Percentiles rank a stretch among this genome's conserved stretches.
Conservation (phyloP, 2,113 vertebrate species). For the Falcunculus frontatus region DNA sequence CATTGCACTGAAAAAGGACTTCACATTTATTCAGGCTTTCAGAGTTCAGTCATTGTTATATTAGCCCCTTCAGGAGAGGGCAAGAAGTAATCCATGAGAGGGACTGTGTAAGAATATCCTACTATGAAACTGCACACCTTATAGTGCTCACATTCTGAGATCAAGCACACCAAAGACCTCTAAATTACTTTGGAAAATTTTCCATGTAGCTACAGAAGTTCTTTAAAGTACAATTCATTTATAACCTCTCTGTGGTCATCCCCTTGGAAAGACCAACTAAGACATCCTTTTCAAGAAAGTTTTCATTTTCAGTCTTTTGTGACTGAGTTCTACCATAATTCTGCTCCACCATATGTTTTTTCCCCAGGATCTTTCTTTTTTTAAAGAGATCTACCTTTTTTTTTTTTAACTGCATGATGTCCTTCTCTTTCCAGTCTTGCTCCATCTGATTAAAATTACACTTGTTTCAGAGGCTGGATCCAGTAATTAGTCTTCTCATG, state of each 20-base stretch:
- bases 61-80: not conserved
- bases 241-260: not conserved
- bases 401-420: not conserved
- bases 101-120: not conserved
- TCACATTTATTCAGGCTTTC: not conserved
- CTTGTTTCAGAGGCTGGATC: conserved; percentile 3
- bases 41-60: not conserved
- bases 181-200: not conserved
- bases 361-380: not conserved
- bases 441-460: not conserved
- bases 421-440: not conserved
- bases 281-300: conserved; percentile 1
- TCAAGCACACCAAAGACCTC: not conserved
- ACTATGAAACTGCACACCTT: not conserved
- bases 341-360: not conserved
- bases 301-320: conserved; percentile 50
- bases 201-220: not conserved
- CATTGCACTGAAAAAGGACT: not conserved
- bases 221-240: not conserved
- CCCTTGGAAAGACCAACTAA: conserved; percentile 6
- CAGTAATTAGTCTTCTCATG: not conserved
- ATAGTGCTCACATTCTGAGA: not conserved
- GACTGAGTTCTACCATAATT: conserved; percentile 18
- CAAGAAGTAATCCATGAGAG: not conserved
- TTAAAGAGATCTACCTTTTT: not conserved